A percentile compares a stretch with the other conserved stretches of the same genome.
phyloP scores from a whole-genome alignment of 92 coral and sea anemone species.

The Palythoa grandis region DNA sequence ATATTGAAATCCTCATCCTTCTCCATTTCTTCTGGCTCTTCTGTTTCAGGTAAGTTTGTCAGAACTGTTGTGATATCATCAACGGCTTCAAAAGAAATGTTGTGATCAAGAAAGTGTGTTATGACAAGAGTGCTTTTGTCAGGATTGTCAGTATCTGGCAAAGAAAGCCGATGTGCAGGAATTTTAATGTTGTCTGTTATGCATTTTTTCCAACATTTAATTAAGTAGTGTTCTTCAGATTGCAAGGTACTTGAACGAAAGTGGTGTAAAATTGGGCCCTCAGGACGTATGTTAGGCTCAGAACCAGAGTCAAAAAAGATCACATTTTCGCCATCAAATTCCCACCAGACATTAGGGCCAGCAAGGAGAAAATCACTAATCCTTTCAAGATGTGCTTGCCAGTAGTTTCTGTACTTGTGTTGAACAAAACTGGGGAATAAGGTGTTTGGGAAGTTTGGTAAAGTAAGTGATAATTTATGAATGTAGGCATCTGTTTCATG shows the following conservation, averaged over 20 bases:
- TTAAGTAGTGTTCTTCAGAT: conserved; percentile 53
- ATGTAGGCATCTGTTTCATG: conserved; percentile 14
- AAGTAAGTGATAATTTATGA: conserved; percentile 11
- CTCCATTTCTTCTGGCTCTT: not conserved
- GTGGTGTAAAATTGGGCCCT: conserved; percentile 61
- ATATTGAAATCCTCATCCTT: conserved; percentile 9
- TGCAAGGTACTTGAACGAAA: conserved; percentile 54
- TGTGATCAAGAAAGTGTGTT: not conserved
- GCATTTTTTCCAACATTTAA: conserved; percentile 42
- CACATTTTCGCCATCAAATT: conserved; percentile 46
- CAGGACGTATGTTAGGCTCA: not conserved
- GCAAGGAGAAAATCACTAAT: conserved; percentile 51
- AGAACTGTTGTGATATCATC: not conserved
- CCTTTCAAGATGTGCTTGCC: conserved; percentile 59
- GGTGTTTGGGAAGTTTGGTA: conserved; percentile 49
- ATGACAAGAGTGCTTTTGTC: not conserved
- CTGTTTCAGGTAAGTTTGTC: not conserved
- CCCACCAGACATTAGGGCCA: conserved; percentile 51
- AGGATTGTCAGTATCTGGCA: not conserved
- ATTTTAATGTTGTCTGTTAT: conserved; percentile 3
- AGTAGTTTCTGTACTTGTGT: conserved; percentile 3
- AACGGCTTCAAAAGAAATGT: not conserved
- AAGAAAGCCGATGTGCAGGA: not conserved
- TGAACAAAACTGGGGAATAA: conserved; percentile 16
- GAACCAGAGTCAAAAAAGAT: conserved; percentile 49